Base-by-base conservation (phyloP, 2,888 invertebrate species). In the Liposcelis brunnea region DNA sequence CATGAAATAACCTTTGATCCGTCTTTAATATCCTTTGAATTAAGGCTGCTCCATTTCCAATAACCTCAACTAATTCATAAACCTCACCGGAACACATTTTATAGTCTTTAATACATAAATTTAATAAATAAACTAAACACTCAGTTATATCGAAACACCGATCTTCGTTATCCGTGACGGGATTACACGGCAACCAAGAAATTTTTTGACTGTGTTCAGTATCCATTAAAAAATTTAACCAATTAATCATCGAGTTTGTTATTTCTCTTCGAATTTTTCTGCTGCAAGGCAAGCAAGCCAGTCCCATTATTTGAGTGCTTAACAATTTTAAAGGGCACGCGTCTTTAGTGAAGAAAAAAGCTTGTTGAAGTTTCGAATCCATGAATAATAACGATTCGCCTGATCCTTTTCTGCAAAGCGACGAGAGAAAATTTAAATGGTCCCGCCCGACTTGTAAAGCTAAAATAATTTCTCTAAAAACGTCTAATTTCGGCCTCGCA, bases 321-420 rank as follows among this genome's bases (percentile, higher is more conserved):
- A 40, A 21, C 5, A 40, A 18, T 18, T 40, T 40, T 12, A 40
- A 21, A 14, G 40, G 40, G 19, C 40, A 40, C 19, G 40, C 40
- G 12, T 40, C 40, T n/a, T n/a, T 14, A 6, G 15, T 40, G 40
- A 40, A 40, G 11, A 40, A 40, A 5, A 40, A 15, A 7, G 40
- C 40, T 40, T 40, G 40, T 18, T 40, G 15, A 5, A 40, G 19
- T 40, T 19, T 40, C n/a, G 40, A 14, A 19, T 40, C 40, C 40
- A 40, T 40, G 19, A 19, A 40, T 6, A 40, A 21, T 16, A 21
- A 16, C 19, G 19, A 18, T 14, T 18, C 40, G 3, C 19, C 40
- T 7, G 40, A 21, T 7, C 40, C 21, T 40, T 40, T 40, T 19
- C 19, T 6, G 40, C 40, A 40, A 6, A 40, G 15, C n/a, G 15